Percentiles rank a stretch among this genome's conserved stretches.
Conservation (phyloP, 2,113 vertebrate species). For the Myotis brandtii region DNA sequence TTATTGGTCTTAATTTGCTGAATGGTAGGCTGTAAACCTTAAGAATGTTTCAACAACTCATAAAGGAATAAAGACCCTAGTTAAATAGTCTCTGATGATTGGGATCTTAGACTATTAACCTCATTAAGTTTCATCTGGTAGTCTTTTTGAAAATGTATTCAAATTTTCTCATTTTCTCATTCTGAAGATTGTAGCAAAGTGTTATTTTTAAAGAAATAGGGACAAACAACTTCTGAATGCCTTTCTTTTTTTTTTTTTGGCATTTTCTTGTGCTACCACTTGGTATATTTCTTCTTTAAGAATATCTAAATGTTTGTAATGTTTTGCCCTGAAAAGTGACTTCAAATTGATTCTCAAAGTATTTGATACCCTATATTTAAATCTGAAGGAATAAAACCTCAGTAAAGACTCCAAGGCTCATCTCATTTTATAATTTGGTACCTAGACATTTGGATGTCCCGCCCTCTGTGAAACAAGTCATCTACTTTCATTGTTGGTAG, state of each 20-base stretch:
- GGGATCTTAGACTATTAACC: constrained; percentile 53
- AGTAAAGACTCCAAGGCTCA: constrained; percentile 52
- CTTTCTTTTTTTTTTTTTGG: background rate
- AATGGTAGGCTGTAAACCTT: constrained; percentile 71
- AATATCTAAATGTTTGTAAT: constrained; percentile 19
- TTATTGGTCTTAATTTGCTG: constrained; percentile 71
- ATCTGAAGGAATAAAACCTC: constrained; percentile 51
- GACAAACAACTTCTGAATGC: background rate
- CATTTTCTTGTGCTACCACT: constrained; percentile 7
- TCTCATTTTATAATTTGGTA: constrained; percentile 64
- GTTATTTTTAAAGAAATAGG: constrained; percentile 2
- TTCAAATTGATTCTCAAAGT: constrained; percentile 66
- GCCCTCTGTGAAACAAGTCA: constrained; percentile 52
- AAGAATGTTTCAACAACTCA: constrained; percentile 72
- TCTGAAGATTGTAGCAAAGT: constrained; percentile 46
- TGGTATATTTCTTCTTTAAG: constrained; percentile 36
- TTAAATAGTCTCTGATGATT: constrained; percentile 64
- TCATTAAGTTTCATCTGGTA: constrained; percentile 60
- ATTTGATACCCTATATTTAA: constrained; percentile 55
- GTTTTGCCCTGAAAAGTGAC: constrained; percentile 41
- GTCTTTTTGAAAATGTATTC: constrained; percentile 56
- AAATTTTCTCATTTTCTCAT: constrained; percentile 63
- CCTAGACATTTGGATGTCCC: constrained; percentile 55
- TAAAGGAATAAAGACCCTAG: constrained; percentile 72
- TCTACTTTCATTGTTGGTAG: constrained; percentile 43